Evolutionary conservation across 2,113 vertebrate species (phyloP).

Genomic region (Phylloscopus trochiloides): DNA sequence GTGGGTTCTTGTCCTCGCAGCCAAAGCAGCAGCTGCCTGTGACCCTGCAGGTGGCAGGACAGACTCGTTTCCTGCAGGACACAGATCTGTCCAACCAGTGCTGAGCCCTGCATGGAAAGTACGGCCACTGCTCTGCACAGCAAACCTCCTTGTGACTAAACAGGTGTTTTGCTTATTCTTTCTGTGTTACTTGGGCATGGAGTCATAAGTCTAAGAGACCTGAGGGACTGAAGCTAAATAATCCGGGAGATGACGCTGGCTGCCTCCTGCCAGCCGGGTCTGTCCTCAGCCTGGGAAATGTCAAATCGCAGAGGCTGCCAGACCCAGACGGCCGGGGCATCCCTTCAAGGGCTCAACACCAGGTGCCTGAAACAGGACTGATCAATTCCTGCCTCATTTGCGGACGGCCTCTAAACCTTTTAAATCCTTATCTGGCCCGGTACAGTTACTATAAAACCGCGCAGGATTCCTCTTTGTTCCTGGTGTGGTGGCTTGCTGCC

Average conservation of each 20-base stretch:
- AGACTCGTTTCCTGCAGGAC: too few species aligned
- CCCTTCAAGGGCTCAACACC: background rate
- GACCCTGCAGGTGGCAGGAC: background rate
- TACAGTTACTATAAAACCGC: rapidly evolving
- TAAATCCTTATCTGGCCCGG: rapidly evolving
- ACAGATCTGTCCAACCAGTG: rapidly evolving
- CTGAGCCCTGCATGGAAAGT: background rate
- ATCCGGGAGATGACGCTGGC: rapidly evolving
- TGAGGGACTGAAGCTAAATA: background rate
- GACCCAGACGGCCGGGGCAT: rapidly evolving
- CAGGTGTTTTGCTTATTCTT: background rate
- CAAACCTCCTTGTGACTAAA: background rate
- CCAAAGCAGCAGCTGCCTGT: background rate
- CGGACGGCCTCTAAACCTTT: background rate
- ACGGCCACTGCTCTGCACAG: background rate
- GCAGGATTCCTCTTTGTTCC: too few species aligned
- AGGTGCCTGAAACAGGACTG: rapidly evolving
- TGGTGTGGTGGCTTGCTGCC: rapidly evolving
- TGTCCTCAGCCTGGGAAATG: background rate
- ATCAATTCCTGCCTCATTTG: background rate
- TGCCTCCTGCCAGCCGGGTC: background rate
- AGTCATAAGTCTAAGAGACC: rapidly evolving
- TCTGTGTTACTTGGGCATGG: background rate
- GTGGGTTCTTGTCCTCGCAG: rapidly evolving
- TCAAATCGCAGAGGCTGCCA: rapidly evolving